phyloP scores from a whole-genome alignment of 2,888 invertebrate genomes.

The Polyploca ridens region DNA sequence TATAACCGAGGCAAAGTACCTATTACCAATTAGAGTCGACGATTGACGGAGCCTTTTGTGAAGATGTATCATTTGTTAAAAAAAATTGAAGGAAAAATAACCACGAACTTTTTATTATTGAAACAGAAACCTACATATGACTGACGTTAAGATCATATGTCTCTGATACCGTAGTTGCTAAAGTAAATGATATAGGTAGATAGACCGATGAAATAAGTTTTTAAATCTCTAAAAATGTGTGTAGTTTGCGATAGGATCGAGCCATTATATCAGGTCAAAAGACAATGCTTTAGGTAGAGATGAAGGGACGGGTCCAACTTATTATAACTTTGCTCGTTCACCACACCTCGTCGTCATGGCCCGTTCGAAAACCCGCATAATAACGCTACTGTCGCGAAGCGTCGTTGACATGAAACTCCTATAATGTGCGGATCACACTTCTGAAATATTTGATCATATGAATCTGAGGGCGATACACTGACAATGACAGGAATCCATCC shows the following conservation, averaged over 20 bases:
- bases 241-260: conserved; percentile 38
- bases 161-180: neutral
- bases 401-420: conserved; percentile 56
- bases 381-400: conserved; percentile 58
- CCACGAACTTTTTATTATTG: neutral
- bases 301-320: conserved; percentile 67
- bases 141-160: too few relatives aligned
- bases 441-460: conserved; percentile 62
- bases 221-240: conserved; percentile 19
- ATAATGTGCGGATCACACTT: conserved; percentile 61
- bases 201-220: neutral
- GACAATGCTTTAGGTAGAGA: conserved; percentile 60
- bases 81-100: neutral
- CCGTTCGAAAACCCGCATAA: conserved; percentile 69
- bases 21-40: conserved; percentile 47
- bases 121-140: too few relatives aligned
- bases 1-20: conserved; percentile 50
- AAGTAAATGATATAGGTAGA: too few relatives aligned
- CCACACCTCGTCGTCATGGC: conserved; percentile 67
- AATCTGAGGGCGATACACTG: conserved; percentile 51
- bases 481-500: conserved; percentile 57
- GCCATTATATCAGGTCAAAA: conserved; percentile 62
- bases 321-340: conserved; percentile 79
- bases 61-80: neutral
- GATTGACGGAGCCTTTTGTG: conserved; percentile 4